Evolutionary conservation across 1,140 invertebrate genomes (phyloP), one percentile per base, ranked within the genome.

Genomic region (Temnothorax longispinosus): DNA sequence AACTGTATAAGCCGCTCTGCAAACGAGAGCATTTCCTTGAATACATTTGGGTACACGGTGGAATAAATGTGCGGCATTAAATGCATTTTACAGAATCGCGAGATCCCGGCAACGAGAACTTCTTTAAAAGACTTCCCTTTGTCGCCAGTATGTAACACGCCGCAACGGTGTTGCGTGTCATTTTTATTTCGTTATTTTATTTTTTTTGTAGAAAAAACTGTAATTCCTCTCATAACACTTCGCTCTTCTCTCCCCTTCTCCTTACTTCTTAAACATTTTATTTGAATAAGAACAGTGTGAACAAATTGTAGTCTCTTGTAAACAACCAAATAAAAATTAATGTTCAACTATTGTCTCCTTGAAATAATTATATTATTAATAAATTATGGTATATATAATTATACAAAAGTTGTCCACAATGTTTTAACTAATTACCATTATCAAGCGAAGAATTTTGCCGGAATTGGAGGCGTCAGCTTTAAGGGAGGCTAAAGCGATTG

Each of bases 381-480:
- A 21, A 74, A 1, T 72, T 41, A 27, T 56, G 4, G 56, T 21
- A 75, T 3, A 58, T 75, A 41, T 38, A 13, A 11, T n/a, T 27
- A 27, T 27, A 27, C 27, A 27, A 15, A 5, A 18, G 38, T 38
- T 58, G 21, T 41, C 27, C 1, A 56, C 8, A 75, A 21, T 44
- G 11, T 65, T 78, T 50, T 11, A 65, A 65, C 67, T 78, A 65
- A n/a, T 76, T n/a, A 32, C 27, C 8, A 27, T 74, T 52, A 27
- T 82, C 41, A 32, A 44, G 21, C 11, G 35, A 27, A 15, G 44
- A 47, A 32, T 50, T 50, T 47, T 13, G 54, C 54, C 7, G 44
- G 41, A 85, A 85, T 62, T 76, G 54, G 13, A 44, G 44, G 58
- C 35, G 15, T 85, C 74, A 21, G 72, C 74, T 85, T 85, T 85